phyloP scores from a whole-genome alignment of 2,797 vertebrate genomes.

The Acipenser oxyrinchus region DNA sequence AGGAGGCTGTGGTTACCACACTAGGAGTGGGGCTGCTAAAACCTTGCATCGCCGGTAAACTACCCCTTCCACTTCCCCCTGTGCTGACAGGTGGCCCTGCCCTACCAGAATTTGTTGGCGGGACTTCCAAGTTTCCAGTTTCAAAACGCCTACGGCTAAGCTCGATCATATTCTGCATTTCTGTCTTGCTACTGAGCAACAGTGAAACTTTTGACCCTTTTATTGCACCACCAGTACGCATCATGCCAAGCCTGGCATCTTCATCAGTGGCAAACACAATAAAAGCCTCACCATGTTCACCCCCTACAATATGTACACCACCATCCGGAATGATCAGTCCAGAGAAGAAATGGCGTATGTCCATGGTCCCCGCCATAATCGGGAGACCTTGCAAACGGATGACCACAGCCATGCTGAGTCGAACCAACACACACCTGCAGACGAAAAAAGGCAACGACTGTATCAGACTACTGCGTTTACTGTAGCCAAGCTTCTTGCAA shows the following conservation, averaged over 20 bases:
- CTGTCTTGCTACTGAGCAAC: constrained; percentile 96
- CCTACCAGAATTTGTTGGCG: constrained; percentile 76
- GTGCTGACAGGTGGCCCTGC: constrained; percentile 69
- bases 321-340: constrained; percentile 99
- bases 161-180: constrained; percentile 99
- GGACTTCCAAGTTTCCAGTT: constrained; percentile 75
- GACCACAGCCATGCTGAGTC: constrained; percentile 99
- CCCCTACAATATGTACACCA: constrained; percentile 98
- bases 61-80: constrained; percentile 73
- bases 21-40: constrained; percentile 77
- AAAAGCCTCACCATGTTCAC: constrained; percentile 98
- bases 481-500: constrained; percentile 37
- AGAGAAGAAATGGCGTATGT: constrained; percentile 99
- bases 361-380: constrained; percentile 99
- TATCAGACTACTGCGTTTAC: constrained; percentile 72
- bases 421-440: constrained; percentile 93
- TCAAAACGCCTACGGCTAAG: constrained; percentile 96
- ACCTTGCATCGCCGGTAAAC: constrained; percentile 70
- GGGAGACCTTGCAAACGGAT: constrained; percentile 99
- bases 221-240: constrained; percentile 97
- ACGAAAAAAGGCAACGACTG: constrained; percentile 92
- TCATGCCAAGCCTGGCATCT: constrained; percentile 98
- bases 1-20: constrained; percentile 72
- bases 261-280: constrained; percentile 99
- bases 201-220: constrained; percentile 98